Base-by-base conservation (phyloP, 1,140 invertebrate species). In the Archivesica marissinica region DNA sequence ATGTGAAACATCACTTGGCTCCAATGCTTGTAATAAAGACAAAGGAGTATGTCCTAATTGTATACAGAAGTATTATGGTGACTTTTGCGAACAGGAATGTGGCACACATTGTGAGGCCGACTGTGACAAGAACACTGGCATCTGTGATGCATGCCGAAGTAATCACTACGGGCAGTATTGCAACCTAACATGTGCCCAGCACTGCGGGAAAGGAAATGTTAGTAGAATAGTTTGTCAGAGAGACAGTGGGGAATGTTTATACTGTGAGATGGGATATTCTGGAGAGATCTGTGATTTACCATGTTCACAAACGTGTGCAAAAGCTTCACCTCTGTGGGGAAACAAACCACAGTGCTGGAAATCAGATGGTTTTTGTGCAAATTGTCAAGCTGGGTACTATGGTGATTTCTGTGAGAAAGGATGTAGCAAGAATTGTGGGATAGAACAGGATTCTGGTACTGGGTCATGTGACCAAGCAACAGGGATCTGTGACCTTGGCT, bases 91-190 rank as follows among this genome's bases (percentile, higher is more conserved):
- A 2, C n/a, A 56, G 7, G 1, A 3, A 2, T 76, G 74, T 59
- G 54, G 30, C 11, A 59, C 4, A n/a, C 30, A 76, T 38, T 76
- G 74, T 76, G 74, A 50, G 17, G 35, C 33, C 3, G 50, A 59
- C 17, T 76, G 74, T 76, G 25, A 76, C 20, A 11, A 59, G 47
- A 59, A 7, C 23, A 56, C 74, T n/a, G 74, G 74, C 4, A 20
- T 52, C 2, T 76, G 74, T 76, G 44, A 56, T 56, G 28, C 20
- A 25, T 76, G 74, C 25, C 56, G 59, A n/a, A 76, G 74, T n/a
- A 76, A 76, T 23, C 23, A 35, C 28, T 76, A 52, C 25, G 33
- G 28, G 2, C 3, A 50, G 35, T 23, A n/a, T 25, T 76, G 74
- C 23, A 76, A 76, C 30, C 20, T 56, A 2, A 35, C 28, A 23